A percentile compares a stretch with the other conserved stretches of the same genome.
These are phyloP conservation scores for Brachyrhaphis roseni DNA, from an alignment of 2,797 vertebrate genomes.

Conservation along the genomic window DNA sequence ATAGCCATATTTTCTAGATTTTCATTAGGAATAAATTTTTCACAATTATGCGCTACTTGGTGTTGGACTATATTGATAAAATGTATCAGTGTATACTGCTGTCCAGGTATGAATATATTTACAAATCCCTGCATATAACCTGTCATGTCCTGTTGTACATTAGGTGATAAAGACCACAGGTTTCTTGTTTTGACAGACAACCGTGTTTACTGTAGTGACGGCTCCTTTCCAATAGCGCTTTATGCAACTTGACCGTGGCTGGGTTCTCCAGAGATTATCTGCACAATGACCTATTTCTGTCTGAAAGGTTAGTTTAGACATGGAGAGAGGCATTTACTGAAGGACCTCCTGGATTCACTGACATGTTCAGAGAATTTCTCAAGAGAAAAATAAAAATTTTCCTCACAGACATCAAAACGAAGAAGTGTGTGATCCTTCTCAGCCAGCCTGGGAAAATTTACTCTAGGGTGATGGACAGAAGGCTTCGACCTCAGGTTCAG, in stretches of 20 bases:
- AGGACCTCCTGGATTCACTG: constrained; percentile 29
- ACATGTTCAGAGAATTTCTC: constrained; percentile 18
- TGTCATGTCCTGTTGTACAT: constrained; percentile 20
- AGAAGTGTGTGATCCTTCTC: neutral
- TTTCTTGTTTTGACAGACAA: constrained; percentile 33
- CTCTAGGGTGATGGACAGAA: neutral
- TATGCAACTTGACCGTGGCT: constrained; percentile 46
- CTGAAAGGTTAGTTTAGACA: constrained; percentile 33
- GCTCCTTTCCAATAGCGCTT: constrained; percentile 37
- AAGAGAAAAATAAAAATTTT: constrained; percentile 16
- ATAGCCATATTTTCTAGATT: neutral
- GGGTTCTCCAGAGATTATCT: constrained; percentile 51
- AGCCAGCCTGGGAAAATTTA: neutral
- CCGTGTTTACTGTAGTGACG: constrained; percentile 48
- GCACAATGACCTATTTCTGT: constrained; percentile 67
- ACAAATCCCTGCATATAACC: neutral
- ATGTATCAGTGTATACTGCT: neutral
- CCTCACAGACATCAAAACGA: constrained; percentile 19
- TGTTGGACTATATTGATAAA: neutral
- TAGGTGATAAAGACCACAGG: constrained; percentile 31
- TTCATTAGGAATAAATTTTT: neutral
- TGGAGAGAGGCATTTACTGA: constrained; percentile 49
- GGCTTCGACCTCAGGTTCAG: neutral
- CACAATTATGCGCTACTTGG: neutral
- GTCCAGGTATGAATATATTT: neutral